These are phyloP conservation scores for Apostichopus parvimensis DNA, from an alignment of 35 echinoderm and acorn worm genomes.

Conservation along the genomic window DNA sequence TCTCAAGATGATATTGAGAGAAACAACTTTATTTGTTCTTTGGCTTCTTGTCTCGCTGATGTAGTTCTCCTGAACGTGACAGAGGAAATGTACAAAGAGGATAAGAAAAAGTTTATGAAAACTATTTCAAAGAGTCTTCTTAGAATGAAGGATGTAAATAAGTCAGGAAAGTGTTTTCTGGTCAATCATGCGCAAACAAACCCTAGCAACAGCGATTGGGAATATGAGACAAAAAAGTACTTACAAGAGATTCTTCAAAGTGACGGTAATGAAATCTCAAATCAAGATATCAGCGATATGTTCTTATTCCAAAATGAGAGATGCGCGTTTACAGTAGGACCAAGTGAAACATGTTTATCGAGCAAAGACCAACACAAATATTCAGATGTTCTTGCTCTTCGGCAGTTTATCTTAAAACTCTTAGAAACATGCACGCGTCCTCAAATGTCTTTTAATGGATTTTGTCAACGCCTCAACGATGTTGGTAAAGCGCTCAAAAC, in stretches of 20 bases:
- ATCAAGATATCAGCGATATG: neutral
- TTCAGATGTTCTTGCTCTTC: neutral
- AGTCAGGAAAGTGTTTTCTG: conserved; percentile 24
- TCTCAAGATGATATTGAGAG: neutral
- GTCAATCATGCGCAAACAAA: neutral
- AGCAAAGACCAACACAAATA: neutral
- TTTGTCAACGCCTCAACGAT: neutral
- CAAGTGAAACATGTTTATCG: neutral
- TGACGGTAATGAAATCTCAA: neutral
- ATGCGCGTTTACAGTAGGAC: neutral
- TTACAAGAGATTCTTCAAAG: neutral
- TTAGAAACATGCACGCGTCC: neutral
- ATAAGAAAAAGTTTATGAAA: neutral
- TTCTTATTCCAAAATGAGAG: neutral
- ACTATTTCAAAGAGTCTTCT: neutral
- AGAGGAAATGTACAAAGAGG: neutral
- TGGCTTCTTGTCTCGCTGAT: conserved; percentile 2
- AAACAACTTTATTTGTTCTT: neutral
- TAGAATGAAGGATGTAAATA: conserved; percentile 20
- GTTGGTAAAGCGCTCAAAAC: conserved; percentile 5
- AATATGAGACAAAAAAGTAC: neutral
- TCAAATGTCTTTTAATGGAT: neutral
- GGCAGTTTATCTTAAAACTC: neutral
- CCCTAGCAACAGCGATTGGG: neutral
- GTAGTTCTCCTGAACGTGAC: neutral